phyloP scores from a whole-genome alignment of 2,113 vertebrate species.

The Zapornia atra region DNA sequence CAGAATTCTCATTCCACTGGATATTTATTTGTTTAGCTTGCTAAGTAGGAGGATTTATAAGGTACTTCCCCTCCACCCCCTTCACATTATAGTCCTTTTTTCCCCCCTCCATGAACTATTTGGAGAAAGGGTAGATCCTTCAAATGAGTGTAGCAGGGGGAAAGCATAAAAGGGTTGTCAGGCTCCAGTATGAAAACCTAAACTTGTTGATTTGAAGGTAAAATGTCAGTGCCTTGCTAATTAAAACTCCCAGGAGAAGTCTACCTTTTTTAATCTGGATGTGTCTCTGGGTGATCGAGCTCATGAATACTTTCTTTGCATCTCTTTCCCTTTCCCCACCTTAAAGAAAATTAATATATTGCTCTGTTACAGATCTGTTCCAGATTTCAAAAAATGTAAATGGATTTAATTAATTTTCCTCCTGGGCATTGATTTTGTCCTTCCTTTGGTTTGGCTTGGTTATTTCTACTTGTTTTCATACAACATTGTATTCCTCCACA shows the following conservation, averaged over 20 bases:
- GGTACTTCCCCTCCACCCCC: neutral
- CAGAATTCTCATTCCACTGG: fast-evolving
- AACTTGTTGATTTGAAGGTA: neutral
- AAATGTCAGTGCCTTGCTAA: neutral
- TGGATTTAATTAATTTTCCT: neutral
- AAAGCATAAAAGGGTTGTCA: neutral
- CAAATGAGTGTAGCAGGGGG: neutral
- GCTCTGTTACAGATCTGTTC: neutral
- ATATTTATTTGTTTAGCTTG: neutral
- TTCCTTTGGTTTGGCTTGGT: neutral
- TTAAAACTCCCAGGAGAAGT: neutral
- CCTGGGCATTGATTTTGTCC: neutral
- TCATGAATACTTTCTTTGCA: neutral
- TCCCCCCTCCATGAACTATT: neutral
- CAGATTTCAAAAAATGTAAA: neutral
- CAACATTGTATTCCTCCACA: neutral
- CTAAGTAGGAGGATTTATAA: neutral
- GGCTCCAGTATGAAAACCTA: neutral
- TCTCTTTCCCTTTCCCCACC: neutral
- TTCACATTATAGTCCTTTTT: neutral
- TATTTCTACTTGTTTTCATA: neutral
- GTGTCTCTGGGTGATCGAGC: neutral
- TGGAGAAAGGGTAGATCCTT: neutral
- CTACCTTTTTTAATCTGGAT: neutral
- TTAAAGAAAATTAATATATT: neutral